Evolutionary conservation across 53 echinoderm and acorn worm genomes (phyloP).

Genomic region (Henricia sp.): DNA sequence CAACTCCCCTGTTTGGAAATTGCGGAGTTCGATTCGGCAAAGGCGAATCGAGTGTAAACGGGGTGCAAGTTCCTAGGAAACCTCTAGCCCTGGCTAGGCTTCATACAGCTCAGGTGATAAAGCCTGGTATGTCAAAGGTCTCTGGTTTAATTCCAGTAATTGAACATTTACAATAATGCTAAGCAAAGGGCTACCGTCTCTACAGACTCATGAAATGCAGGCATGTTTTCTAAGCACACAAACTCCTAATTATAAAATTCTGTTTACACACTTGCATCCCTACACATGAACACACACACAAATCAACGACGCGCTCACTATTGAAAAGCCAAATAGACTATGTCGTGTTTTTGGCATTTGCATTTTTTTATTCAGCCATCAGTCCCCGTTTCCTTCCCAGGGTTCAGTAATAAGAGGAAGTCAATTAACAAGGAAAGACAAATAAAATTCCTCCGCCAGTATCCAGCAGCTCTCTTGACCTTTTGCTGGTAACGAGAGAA

Average conservation of each 20-base stretch:
- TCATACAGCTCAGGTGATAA: too few species aligned
- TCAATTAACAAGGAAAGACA: slow-evolving; percentile 42
- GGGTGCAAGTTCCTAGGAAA: too few species aligned
- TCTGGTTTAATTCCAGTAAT: too few species aligned
- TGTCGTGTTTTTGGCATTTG: background rate
- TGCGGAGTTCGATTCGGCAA: too few species aligned
- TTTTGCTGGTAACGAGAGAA: background rate
- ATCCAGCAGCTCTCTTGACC: slow-evolving; percentile 9
- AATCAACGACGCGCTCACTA: slow-evolving; percentile 2
- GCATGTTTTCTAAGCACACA: background rate
- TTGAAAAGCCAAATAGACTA: background rate
- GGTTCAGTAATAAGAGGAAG: slow-evolving; percentile 24
- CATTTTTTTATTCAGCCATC: slow-evolving; percentile 8
- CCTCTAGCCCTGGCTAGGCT: too few species aligned
- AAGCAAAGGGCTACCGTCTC: too few species aligned
- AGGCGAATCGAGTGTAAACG: too few species aligned
- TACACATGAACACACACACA: too few species aligned
- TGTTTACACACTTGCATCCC: background rate
- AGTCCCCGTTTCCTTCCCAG: background rate
- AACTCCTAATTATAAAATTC: slow-evolving; percentile 13
- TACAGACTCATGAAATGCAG: too few species aligned
- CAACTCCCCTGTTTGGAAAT: too few species aligned
- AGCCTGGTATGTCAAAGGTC: too few species aligned
- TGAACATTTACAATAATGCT: too few species aligned
- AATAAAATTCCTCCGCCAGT: slow-evolving; percentile 11